Evolutionary conservation across 2,888 invertebrate genomes (phyloP).

Genomic region (Catocala fraxini): DNA sequence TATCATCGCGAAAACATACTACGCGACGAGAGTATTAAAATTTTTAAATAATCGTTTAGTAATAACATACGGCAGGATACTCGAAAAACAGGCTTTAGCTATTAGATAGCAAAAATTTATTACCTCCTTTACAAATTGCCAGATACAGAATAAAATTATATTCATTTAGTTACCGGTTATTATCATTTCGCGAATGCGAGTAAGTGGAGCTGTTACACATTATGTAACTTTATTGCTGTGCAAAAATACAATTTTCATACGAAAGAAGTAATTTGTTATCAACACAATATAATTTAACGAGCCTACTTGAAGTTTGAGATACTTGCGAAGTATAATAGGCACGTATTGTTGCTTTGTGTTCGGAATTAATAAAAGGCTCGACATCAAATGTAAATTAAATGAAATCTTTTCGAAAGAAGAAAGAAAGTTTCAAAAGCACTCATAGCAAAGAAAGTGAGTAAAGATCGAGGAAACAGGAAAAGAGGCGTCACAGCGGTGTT

Average conservation of each 20-base stretch:
- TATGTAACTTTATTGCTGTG: background rate
- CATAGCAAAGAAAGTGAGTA: constrained; percentile 40
- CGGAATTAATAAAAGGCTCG: constrained; percentile 30
- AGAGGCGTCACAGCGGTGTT: constrained; percentile 28
- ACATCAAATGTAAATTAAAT: constrained; percentile 35
- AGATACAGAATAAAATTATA: constrained; percentile 33
- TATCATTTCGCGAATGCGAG: constrained; percentile 18
- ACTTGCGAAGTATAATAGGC: constrained; percentile 13
- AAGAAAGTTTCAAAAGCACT: constrained; percentile 43
- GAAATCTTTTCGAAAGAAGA: constrained; percentile 44
- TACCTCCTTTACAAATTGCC: constrained; percentile 39
- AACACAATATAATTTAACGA: constrained; percentile 15
- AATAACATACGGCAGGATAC: constrained; percentile 33
- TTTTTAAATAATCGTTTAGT: constrained; percentile 17
- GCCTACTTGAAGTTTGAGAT: constrained; percentile 14
- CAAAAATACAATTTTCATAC: background rate
- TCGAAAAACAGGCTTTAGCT: constrained; percentile 36
- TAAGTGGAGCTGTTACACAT: constrained; percentile 9
- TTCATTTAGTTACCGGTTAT: constrained; percentile 32
- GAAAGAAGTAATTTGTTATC: constrained; percentile 17
- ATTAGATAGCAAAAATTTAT: constrained; percentile 40
- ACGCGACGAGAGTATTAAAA: constrained; percentile 15
- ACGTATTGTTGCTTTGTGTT: constrained; percentile 22
- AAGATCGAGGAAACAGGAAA: constrained; percentile 45
- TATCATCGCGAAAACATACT: constrained; percentile 27